Conservation (phyloP, 2,888 invertebrate genomes). For the Abrostola tripartita region DNA sequence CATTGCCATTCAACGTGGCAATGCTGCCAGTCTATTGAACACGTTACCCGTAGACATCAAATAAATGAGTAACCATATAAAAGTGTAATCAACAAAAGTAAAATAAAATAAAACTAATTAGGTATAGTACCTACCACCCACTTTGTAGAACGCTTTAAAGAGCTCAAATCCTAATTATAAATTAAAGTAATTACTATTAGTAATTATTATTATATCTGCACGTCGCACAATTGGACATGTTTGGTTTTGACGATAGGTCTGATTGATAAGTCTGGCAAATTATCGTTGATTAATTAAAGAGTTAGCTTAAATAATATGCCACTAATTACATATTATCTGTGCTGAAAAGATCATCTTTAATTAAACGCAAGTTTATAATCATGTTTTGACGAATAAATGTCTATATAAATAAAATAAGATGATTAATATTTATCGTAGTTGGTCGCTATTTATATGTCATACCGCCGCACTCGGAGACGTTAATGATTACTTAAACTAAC, state of each 20-base stretch:
- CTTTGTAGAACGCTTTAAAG: too few species aligned
- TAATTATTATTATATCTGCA: constrained; percentile 48
- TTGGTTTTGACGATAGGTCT: constrained; percentile 13
- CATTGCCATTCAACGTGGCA: too few species aligned
- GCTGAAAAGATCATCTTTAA: not conserved
- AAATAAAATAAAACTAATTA: too few species aligned
- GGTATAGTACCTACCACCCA: too few species aligned
- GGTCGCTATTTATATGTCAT: too few species aligned
- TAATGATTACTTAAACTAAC: too few species aligned
- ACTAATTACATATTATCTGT: not conserved
- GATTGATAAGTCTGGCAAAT: constrained; percentile 22
- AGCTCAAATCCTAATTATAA: constrained; percentile 55
- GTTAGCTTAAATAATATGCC: constrained; percentile 17
- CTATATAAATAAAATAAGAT: not conserved
- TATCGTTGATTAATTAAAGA: constrained; percentile 6
- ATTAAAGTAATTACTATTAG: constrained; percentile 53
- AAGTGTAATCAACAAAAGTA: too few species aligned
- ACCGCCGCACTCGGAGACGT: too few species aligned
- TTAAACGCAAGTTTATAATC: not conserved
- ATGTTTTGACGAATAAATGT: constrained; percentile 1
- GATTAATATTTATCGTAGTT: not conserved
- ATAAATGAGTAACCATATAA: not conserved
- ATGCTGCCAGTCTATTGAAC: too few species aligned
- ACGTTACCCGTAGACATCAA: too few species aligned
- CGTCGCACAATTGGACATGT: constrained; percentile 30